phyloP scores from a whole-genome alignment of 2,113 vertebrate species.

The Strix uralensis region DNA sequence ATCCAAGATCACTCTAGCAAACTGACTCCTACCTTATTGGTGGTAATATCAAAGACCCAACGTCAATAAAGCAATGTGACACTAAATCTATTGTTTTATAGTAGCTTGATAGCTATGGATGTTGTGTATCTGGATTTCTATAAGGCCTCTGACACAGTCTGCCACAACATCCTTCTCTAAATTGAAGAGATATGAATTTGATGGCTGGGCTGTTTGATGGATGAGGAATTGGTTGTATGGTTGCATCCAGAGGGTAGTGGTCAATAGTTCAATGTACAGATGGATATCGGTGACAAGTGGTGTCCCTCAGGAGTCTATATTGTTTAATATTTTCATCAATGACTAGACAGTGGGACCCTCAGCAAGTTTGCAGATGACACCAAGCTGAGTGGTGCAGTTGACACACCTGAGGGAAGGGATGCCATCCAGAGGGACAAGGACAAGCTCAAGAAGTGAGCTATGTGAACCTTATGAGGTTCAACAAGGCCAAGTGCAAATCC shows the following conservation, averaged over 20 bases:
- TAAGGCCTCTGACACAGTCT: not conserved
- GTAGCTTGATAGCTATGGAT: not conserved
- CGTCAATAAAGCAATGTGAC: fast-evolving
- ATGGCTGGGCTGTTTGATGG: not conserved
- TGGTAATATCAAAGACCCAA: not conserved
- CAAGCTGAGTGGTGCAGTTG: not conserved
- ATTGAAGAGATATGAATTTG: not conserved
- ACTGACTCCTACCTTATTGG: not conserved
- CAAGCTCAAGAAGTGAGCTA: not conserved
- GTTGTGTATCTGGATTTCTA: not conserved
- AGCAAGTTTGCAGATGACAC: not conserved
- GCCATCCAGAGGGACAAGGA: not conserved
- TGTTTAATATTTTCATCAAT: not conserved
- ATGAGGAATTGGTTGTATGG: not conserved
- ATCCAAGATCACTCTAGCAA: not conserved
- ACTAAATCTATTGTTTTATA: not conserved
- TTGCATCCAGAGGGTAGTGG: not conserved
- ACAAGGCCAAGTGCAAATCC: not conserved
- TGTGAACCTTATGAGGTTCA: not conserved
- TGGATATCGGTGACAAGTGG: fast-evolving
- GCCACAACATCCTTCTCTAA: not conserved
- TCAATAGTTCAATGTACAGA: not conserved
- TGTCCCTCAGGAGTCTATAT: not conserved
- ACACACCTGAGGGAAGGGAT: not conserved
- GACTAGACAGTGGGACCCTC: not conserved